These are phyloP conservation scores for Ceratosolen fusciceps DNA, from an alignment of 1,140 invertebrate species.

Conservation along the genomic window DNA sequence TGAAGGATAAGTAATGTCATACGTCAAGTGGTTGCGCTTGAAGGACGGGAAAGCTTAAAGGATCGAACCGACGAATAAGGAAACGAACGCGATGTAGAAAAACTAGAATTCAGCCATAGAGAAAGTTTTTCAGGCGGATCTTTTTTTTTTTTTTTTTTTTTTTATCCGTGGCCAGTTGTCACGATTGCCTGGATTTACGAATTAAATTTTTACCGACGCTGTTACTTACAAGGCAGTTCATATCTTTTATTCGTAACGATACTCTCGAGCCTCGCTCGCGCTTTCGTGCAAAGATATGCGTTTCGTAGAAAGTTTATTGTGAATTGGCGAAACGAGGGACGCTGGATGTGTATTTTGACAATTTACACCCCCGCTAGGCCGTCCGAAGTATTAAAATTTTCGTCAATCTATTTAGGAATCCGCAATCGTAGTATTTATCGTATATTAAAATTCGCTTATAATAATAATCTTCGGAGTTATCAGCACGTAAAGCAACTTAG, in stretches of 20 bases:
- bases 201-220: conserved; percentile 32
- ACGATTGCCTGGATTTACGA: conserved; percentile 32
- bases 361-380: neutral
- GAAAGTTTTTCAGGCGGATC: conserved; percentile 30
- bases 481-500: neutral
- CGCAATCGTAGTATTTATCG: neutral
- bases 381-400: neutral
- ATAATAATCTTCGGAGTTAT: neutral
- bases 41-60: neutral
- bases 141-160: conserved; percentile 26
- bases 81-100: neutral
- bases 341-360: neutral
- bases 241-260: conserved; percentile 19
- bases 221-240: conserved; percentile 30
- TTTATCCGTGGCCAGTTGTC: no score
- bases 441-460: neutral
- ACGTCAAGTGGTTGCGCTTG: neutral
- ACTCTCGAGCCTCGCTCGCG: conserved; percentile 2
- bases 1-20: conserved; percentile 26
- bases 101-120: conserved; percentile 30
- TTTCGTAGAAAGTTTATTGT: conserved; percentile 24
- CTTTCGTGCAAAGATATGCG: conserved; percentile 1
- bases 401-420: neutral
- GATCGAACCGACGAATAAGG: neutral
- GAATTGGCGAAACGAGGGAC: neutral